Evolutionary conservation across 2,888 invertebrate species (phyloP).

Genomic region (Pardosa pseudoannulata): DNA sequence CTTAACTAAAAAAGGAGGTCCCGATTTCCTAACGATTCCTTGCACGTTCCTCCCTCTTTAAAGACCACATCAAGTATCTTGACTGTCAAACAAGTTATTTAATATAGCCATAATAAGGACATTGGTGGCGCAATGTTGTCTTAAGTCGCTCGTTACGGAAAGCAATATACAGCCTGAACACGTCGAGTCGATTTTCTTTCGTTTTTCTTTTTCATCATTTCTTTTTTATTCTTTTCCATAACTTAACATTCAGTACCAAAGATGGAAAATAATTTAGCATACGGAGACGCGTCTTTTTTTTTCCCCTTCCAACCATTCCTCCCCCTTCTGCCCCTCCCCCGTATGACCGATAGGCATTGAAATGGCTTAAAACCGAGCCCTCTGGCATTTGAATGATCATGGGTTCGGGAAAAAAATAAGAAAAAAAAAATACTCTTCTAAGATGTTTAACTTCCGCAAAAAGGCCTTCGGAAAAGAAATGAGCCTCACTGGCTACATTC

Average conservation of each 20-base stretch:
- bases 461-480: constrained; percentile 45
- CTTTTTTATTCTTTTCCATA: constrained; percentile 24
- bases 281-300: constrained; percentile 30
- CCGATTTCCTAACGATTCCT: not conserved
- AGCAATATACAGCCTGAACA: constrained; percentile 46
- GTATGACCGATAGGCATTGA: constrained; percentile 63
- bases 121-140: constrained; percentile 23
- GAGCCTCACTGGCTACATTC: constrained; percentile 52
- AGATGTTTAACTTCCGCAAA: constrained; percentile 65
- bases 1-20: not conserved
- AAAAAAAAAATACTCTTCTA: constrained; percentile 21
- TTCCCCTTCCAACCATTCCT: not conserved
- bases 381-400: constrained; percentile 63
- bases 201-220: not conserved
- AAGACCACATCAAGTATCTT: constrained; percentile 9
- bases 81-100: constrained; percentile 40
- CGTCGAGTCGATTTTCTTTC: constrained; percentile 27
- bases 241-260: constrained; percentile 58
- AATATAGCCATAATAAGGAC: constrained; percentile 39
- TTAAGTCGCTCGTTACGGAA: constrained; percentile 26
- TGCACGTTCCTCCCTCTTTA: not conserved
- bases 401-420: constrained; percentile 5
- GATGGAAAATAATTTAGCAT: constrained; percentile 58
- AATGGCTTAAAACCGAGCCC: constrained; percentile 59
- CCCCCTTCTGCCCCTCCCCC: not conserved